Evolutionary conservation across 2,888 invertebrate genomes (phyloP).

Genomic region (Drepana falcataria): DNA sequence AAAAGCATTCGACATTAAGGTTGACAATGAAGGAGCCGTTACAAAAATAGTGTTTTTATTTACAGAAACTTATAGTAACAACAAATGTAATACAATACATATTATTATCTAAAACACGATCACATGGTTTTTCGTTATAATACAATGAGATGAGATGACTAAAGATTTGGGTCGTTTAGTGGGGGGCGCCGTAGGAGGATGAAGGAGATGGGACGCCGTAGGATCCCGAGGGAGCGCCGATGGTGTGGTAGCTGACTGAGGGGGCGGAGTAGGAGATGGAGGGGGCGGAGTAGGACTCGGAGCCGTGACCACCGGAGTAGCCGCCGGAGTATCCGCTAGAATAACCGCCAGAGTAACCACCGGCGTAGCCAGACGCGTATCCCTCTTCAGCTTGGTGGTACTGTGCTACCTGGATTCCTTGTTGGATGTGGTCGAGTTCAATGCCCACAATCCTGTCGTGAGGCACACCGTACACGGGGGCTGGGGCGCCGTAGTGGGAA

Average conservation of each 20-base stretch:
- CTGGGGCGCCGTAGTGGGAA: constrained; percentile 84
- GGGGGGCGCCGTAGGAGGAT: constrained; percentile 67
- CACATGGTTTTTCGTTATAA: constrained; percentile 65
- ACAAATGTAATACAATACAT: constrained; percentile 63
- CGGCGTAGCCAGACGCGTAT: constrained; percentile 53
- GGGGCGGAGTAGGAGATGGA: constrained; percentile 53
- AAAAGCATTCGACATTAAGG: constrained; percentile 15
- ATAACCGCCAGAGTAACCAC: constrained; percentile 43
- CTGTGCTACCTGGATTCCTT: constrained; percentile 92
- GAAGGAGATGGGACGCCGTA: constrained; percentile 68
- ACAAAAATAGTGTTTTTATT: constrained; percentile 68
- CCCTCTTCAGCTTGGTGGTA: constrained; percentile 86
- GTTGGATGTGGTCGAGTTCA: constrained; percentile 90
- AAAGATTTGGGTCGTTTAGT: constrained; percentile 50
- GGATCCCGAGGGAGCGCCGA: constrained; percentile 67
- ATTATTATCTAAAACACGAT: constrained; percentile 67
- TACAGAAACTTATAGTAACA: constrained; percentile 76
- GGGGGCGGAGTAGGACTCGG: constrained; percentile 28
- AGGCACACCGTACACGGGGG: constrained; percentile 84
- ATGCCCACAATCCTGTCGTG: constrained; percentile 86
- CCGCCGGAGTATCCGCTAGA: constrained; percentile 24
- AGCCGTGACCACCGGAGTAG: constrained; percentile 39
- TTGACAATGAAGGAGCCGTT: constrained; percentile 26
- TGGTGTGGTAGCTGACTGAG: constrained; percentile 51
- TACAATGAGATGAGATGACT: constrained; percentile 64